phyloP scores from a whole-genome alignment of 1,140 invertebrate species.

The Ostrea denselamellosa region DNA sequence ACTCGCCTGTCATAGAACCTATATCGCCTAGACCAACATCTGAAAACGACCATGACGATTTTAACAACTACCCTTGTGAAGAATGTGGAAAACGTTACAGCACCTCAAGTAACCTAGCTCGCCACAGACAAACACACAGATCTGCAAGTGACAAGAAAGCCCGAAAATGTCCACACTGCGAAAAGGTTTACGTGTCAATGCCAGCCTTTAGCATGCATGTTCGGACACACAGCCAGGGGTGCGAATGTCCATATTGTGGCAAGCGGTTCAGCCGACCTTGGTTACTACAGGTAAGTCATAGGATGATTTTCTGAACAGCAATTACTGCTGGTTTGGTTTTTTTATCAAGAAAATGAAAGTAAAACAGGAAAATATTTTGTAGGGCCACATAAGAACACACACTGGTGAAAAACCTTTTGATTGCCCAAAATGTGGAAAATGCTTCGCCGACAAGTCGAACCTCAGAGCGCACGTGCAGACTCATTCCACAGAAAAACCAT shows the following conservation, averaged over 20 bases:
- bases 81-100: conserved; percentile 79
- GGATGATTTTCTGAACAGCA: not conserved
- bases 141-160: conserved; percentile 77
- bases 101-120: conserved; percentile 78
- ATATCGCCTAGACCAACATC: conserved; percentile 43
- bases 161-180: conserved; percentile 90
- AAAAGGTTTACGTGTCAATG: conserved; percentile 97
- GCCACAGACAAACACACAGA: conserved; percentile 78
- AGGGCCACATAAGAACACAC: conserved; percentile 95
- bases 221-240: conserved; percentile 94
- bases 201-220: conserved; percentile 98
- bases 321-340: not conserved
- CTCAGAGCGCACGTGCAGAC: conserved; percentile 99
- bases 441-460: conserved; percentile 98
- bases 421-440: conserved; percentile 98
- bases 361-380: not conserved
- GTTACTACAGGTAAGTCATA: conserved; percentile 85
- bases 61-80: conserved; percentile 66
- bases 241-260: conserved; percentile 95
- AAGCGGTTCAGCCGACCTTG: conserved; percentile 98
- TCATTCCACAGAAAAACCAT: conserved; percentile 97
- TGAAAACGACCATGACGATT: not conserved
- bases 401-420: conserved; percentile 99
- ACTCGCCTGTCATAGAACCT: conserved; percentile 43
- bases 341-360: not conserved